Percentiles rank a stretch among this genome's conserved stretches.
These are phyloP conservation scores for Ciconia boyciana DNA, from an alignment of 2,113 vertebrate species.

Conservation along the genomic window DNA sequence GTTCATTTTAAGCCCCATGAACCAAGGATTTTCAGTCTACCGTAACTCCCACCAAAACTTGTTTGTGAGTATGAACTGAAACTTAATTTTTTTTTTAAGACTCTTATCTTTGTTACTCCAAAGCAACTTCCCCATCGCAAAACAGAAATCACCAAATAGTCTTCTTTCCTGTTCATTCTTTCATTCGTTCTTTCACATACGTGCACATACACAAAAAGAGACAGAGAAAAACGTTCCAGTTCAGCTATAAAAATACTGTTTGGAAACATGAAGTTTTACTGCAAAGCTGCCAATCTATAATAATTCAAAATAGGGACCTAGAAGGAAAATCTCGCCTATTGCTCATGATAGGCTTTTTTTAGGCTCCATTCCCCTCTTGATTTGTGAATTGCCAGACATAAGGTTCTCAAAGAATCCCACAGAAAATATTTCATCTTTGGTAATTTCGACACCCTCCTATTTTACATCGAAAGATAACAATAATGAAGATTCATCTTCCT, in stretches of 20 bases:
- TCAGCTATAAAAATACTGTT: not conserved
- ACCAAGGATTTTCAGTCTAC: not conserved
- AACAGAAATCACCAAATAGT: not conserved
- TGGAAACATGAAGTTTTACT: not conserved
- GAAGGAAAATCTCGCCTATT: not conserved
- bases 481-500: not conserved
- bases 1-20: not conserved
- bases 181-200: not conserved
- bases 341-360: not conserved
- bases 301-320: not conserved
- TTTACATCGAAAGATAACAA: not conserved
- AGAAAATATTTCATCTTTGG: not conserved
- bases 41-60: not conserved
- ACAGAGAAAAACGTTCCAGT: not conserved
- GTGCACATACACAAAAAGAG: not conserved
- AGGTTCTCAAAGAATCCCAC: not conserved
- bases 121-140: not conserved
- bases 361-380: not conserved
- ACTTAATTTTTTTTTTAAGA: not conserved
- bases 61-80: not conserved
- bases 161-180: not conserved
- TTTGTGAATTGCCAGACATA: not conserved
- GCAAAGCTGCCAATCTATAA: not conserved
- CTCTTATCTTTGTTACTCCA: not conserved
- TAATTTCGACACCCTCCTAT: not conserved